Percentiles rank a stretch among this genome's conserved stretches.
These are phyloP conservation scores for Pyrrhosoma nymphula DNA, from an alignment of 2,888 invertebrate genomes.

Conservation along the genomic window DNA sequence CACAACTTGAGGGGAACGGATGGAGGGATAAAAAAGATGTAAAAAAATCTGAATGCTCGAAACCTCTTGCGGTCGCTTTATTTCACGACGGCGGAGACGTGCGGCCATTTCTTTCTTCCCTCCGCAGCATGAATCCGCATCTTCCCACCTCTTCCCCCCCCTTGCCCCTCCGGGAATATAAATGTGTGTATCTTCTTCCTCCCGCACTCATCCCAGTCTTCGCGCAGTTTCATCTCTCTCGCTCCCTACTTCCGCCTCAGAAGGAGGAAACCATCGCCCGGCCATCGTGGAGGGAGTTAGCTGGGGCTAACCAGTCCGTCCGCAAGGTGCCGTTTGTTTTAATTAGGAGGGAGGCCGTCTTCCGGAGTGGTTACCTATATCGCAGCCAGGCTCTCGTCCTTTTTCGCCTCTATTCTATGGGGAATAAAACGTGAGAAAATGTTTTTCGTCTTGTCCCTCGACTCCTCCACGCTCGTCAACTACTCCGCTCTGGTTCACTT, in stretches of 20 bases:
- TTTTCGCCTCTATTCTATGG: not conserved
- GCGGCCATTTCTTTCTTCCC: not conserved
- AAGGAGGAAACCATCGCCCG: not conserved
- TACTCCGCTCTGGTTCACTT: too few relatives aligned
- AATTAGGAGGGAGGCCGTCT: not conserved
- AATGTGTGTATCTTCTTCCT: not conserved
- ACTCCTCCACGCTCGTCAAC: too few relatives aligned
- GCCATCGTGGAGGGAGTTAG: not conserved
- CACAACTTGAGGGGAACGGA: not conserved
- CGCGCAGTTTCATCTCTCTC: not conserved
- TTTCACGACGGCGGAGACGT: not conserved
- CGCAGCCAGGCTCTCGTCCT: not conserved
- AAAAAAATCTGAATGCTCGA: conserved; percentile 14
- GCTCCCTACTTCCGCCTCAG: not conserved
- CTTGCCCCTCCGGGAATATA: not conserved
- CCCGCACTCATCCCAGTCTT: not conserved
- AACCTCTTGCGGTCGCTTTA: conserved; percentile 1
- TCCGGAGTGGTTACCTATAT: not conserved
- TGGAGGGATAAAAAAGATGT: not conserved
- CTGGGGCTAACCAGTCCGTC: not conserved
- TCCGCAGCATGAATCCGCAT: not conserved
- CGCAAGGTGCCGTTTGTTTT: conserved; percentile 26
- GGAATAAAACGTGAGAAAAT: not conserved
- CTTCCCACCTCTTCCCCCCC: not conserved
- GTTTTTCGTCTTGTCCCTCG: too few relatives aligned